Base-by-base conservation (phyloP, 2,113 vertebrate genomes). In the Hypomesus transpacificus region DNA sequence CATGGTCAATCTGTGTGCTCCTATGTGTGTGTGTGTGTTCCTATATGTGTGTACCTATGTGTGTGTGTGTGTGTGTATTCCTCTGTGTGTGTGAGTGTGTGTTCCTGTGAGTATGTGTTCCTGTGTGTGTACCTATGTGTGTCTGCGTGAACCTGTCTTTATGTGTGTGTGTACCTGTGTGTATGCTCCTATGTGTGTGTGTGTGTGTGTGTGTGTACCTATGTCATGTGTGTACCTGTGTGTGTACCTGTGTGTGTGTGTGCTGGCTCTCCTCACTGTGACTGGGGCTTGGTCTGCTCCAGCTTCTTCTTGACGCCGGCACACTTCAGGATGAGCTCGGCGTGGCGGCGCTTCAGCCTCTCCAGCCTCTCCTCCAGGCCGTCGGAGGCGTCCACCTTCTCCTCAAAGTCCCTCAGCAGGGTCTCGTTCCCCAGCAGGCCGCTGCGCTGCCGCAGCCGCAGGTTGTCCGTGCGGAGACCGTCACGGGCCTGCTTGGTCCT, bases 321-420 rank as follows among this genome's bases (percentile, higher is more conserved):
- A 72, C 84, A 81, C 39, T 84, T 80, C 57, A 90, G 68, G 0
- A 62, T 46, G 0, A 93, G 82, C 9, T 84, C 87, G 0, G 90
- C 89, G 0, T 88, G 70, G 1, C 57, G 83, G 5, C 9, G 52
- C 80, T 91, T 91, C 51, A 95, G 86, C 0, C 28, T 52, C 52
- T 92, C 91, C 58, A 95, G 21, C 0, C 14, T 88, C 77, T 76
- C 75, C 6, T 65, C 73, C 11, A 95, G 86, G 4, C 18, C 14
- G 1, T 87, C 75, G 0, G 59, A 77, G 18, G 62, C 24, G 3
- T 91, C 88, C 28, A 88, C 86, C 3, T 91, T 92, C 7, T 91
- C 83, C 63, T 95, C 93, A 61, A 92, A 85, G 88, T 96, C 95
- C 51, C 17, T 63, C 1, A 97, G 91, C 14, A 95, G 83, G 0